phyloP scores from a whole-genome alignment of 64 coral and sea anemone genomes.

The Catalaphyllia jardinei region DNA sequence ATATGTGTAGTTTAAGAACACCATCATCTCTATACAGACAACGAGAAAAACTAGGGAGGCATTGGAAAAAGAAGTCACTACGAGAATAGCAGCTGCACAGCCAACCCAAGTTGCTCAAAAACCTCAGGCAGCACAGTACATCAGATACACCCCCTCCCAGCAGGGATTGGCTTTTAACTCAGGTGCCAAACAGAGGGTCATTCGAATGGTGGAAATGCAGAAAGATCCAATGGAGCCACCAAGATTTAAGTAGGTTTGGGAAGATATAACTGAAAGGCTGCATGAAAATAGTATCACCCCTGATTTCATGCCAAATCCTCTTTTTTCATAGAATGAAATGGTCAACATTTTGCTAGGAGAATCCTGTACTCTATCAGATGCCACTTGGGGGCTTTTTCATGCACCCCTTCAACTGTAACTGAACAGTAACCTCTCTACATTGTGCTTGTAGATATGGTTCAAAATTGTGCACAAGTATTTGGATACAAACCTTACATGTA shows the following conservation, averaged over 20 bases:
- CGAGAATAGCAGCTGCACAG: slow-evolving; percentile 94
- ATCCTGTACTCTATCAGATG: no score
- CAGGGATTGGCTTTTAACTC: slow-evolving; percentile 95
- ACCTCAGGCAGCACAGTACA: slow-evolving; percentile 90
- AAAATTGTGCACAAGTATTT: no score
- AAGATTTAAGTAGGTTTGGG: slow-evolving; percentile 81
- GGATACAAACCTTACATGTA: no score
- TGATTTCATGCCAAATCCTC: no score
- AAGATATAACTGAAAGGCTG: no score
- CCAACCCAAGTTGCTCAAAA: slow-evolving; percentile 88
- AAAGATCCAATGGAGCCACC: slow-evolving; percentile 99
- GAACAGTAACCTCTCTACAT: no score
- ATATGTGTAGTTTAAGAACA: background rate
- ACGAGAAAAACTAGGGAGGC: slow-evolving; percentile 95
- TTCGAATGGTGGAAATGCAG: slow-evolving; percentile 96
- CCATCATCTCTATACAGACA: slow-evolving; percentile 1
- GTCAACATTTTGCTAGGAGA: no score
- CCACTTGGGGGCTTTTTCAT: no score
- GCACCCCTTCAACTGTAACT: no score
- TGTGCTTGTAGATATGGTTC: no score
- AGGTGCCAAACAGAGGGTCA: slow-evolving; percentile 95
- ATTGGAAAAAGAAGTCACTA: slow-evolving; percentile 91
- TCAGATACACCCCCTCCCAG: slow-evolving; percentile 94
- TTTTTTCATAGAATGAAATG: no score
- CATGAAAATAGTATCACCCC: no score